Conservation (phyloP, 2,113 vertebrate species). For the Rhinoderma darwinii region DNA sequence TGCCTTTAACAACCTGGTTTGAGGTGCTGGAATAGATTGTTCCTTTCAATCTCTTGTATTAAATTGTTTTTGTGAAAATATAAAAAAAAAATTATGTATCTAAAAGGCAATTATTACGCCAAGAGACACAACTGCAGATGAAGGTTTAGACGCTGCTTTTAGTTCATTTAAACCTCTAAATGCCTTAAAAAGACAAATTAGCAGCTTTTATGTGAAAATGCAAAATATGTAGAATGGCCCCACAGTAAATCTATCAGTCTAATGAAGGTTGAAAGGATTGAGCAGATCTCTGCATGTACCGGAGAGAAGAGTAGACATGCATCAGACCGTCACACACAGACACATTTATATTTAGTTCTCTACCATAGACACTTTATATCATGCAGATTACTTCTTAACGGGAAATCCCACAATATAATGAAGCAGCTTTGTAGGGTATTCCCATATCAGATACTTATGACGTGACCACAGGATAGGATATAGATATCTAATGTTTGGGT, state of each 20-base stretch:
- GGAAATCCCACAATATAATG: neutral
- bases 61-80: neutral
- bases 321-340: neutral
- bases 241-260: slow-evolving; percentile 16
- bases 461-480: too few relatives aligned
- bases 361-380: neutral
- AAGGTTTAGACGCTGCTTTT: slow-evolving; percentile 1
- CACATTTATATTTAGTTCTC: neutral
- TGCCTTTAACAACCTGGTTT: too few relatives aligned
- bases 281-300: neutral
- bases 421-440: too few relatives aligned
- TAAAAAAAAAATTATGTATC: neutral
- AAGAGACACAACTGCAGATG: neutral
- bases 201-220: neutral
- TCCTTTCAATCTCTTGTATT: neutral
- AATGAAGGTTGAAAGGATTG: slow-evolving; percentile 9
- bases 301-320: neutral
- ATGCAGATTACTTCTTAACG: neutral
- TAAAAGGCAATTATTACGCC: neutral
- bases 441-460: too few relatives aligned
- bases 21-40: neutral
- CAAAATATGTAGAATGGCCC: neutral
- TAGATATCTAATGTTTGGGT: too few relatives aligned
- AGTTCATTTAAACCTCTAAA: slow-evolving; percentile 24
- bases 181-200: slow-evolving; percentile 25